Base-by-base conservation (phyloP, 2,888 invertebrate genomes). In the Rhamnusium bicolor region DNA sequence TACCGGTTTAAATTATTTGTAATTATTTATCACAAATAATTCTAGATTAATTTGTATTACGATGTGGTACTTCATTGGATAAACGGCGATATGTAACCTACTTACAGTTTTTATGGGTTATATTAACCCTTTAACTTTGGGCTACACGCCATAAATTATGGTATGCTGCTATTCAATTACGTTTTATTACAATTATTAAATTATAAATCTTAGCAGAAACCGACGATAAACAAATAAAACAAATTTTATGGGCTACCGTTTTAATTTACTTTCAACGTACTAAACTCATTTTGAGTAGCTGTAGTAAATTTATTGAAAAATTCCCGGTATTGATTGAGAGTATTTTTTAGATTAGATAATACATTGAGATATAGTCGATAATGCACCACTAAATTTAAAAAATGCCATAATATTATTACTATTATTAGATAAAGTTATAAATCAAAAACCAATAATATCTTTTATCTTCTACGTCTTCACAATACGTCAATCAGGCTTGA, bases 141-240 rank as follows among this genome's bases (percentile, higher is more conserved):
- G 24, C 27, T 47, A 21, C 14, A 19, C 29, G 12, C 51, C 18
- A 49, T 63, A 49, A 63, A 63, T 63, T 51, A 63, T 49, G 29
- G 16, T 10, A 51, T 6, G 63, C 27, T 29, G 24, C 47, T 49
- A 10, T 63, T 63, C 49, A 61, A 61, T 61, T 21, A 21, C 1
- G 27, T 8, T 63, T 51, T 49, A 63, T 63, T 63, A n/a, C 18
- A 63, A 63, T 58, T 58, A 58, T 58, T 58, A 58, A 21, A 53
- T 19, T 53, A 53, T 53, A 32, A n/a, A 40, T 32, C 29, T 58
- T 32, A 58, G 12, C 18, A 16, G 18, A 18, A 19, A 32, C 27
- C 1, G 24, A 27, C 7, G 27, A 14, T 27, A 56, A 56, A n/a
- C 53, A 21, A 21, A 53, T n/a, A 21, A 19, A 53, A 53, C 2